These are phyloP conservation scores for Anoplopoma fimbria DNA, from an alignment of 2,113 vertebrate species.

Conservation along the genomic window DNA sequence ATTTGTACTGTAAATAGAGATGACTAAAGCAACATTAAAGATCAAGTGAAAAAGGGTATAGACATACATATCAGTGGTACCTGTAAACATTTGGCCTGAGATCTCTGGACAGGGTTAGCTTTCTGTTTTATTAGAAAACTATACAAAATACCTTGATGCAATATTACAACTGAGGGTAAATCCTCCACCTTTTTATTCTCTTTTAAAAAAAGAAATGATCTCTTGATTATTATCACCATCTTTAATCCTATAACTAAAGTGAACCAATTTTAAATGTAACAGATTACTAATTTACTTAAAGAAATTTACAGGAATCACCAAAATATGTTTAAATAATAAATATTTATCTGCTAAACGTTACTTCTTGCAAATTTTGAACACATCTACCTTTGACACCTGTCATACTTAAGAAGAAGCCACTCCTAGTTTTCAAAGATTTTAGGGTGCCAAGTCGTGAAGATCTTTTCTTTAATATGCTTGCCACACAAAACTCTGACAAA, in stretches of 20 bases:
- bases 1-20: slow-evolving; percentile 83
- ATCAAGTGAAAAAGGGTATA: slow-evolving; percentile 72
- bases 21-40: slow-evolving; percentile 74
- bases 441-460: slow-evolving; percentile 49
- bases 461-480: slow-evolving; percentile 42
- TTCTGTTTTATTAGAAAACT: slow-evolving; percentile 62
- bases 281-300: slow-evolving; percentile 39
- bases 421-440: slow-evolving; percentile 60
- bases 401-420: slow-evolving; percentile 42
- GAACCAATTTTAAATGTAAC: slow-evolving; percentile 33
- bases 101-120: slow-evolving; percentile 67
- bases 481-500: slow-evolving; percentile 30
- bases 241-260: slow-evolving; percentile 42
- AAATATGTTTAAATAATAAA: slow-evolving; percentile 44
- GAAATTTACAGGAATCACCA: slow-evolving; percentile 17
- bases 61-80: slow-evolving; percentile 81
- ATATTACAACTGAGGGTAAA: slow-evolving; percentile 66
- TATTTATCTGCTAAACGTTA: slow-evolving; percentile 42
- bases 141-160: slow-evolving; percentile 72
- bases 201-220: slow-evolving; percentile 42
- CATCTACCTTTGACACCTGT: slow-evolving; percentile 62
- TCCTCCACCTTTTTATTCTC: slow-evolving; percentile 41
- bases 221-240: slow-evolving; percentile 39
- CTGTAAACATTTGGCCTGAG: slow-evolving; percentile 59
- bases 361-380: slow-evolving; percentile 49